Evolutionary conservation across 2,888 invertebrate species (phyloP).

Genomic region (Pasiphila rectangulata): DNA sequence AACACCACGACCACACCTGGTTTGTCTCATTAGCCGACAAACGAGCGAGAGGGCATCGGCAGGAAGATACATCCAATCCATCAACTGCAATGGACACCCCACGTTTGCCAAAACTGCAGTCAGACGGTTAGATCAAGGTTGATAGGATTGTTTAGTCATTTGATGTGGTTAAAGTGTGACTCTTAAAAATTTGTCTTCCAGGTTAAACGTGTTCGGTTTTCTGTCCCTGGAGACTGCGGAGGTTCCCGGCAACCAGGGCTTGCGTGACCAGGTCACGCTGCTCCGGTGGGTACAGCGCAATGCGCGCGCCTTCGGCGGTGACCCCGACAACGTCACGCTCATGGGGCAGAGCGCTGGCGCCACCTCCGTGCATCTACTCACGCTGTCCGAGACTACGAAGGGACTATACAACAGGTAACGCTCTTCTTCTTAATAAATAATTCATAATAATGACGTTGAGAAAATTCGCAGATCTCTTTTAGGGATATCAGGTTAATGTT

Average conservation of each 20-base stretch:
- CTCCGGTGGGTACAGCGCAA: slow-evolving; percentile 66
- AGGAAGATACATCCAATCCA: no score
- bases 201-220: slow-evolving; percentile 69
- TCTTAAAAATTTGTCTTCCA: slow-evolving; percentile 31
- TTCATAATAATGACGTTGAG: neutral
- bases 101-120: no score
- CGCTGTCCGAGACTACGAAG: slow-evolving; percentile 53
- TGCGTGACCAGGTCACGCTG: slow-evolving; percentile 66
- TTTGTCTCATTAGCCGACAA: no score
- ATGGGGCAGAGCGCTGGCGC: slow-evolving; percentile 73
- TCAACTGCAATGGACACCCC: no score
- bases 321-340: slow-evolving; percentile 62
- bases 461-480: neutral
- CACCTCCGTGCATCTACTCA: slow-evolving; percentile 53
- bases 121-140: no score
- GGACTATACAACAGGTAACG: slow-evolving; percentile 61
- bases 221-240: slow-evolving; percentile 56
- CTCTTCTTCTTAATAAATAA: slow-evolving; percentile 33
- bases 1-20: no score
- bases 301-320: slow-evolving; percentile 61
- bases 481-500: neutral
- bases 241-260: slow-evolving; percentile 70
- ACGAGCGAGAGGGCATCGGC: no score
- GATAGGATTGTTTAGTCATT: no score
- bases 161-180: no score